These are phyloP conservation scores for Trypoxylon attenuatum DNA, from an alignment of 2,888 invertebrate species.

Conservation along the genomic window DNA sequence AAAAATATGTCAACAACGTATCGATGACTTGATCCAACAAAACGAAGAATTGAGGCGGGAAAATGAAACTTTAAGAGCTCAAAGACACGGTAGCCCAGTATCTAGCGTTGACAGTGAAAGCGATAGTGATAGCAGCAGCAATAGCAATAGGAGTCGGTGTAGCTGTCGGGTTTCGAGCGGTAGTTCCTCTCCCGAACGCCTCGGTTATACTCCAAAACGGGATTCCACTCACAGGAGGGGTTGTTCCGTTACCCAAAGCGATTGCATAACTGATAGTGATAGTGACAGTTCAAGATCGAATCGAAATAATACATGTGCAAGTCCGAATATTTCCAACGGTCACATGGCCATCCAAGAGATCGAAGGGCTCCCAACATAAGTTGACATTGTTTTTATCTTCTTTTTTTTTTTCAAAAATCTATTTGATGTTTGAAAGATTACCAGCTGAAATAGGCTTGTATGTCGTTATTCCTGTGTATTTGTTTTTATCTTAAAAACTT, in stretches of 20 bases:
- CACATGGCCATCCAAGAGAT: constrained; percentile 54
- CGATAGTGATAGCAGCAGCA: constrained; percentile 72
- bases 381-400: constrained; percentile 21
- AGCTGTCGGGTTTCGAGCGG: constrained; percentile 57
- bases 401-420: constrained; percentile 31
- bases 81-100: constrained; percentile 60
- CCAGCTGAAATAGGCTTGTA: constrained; percentile 22
- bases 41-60: constrained; percentile 81
- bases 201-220: constrained; percentile 43
- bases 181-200: constrained; percentile 45
- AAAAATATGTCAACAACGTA: constrained; percentile 79
- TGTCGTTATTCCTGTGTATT: constrained; percentile 24
- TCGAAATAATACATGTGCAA: constrained; percentile 39
- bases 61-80: constrained; percentile 77
- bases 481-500: constrained; percentile 24
- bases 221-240: constrained; percentile 54
- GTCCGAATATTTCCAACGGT: constrained; percentile 46
- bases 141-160: constrained; percentile 57
- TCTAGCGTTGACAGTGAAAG: constrained; percentile 77
- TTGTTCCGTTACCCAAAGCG: constrained; percentile 70
- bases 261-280: constrained; percentile 75
- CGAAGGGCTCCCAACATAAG: constrained; percentile 60
- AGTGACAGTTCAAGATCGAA: constrained; percentile 63
- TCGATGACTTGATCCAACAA: constrained; percentile 78
- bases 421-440: constrained; percentile 36